Evolutionary conservation across 2,113 vertebrate species (phyloP).

Genomic region (Phylloscopus whistleri): DNA sequence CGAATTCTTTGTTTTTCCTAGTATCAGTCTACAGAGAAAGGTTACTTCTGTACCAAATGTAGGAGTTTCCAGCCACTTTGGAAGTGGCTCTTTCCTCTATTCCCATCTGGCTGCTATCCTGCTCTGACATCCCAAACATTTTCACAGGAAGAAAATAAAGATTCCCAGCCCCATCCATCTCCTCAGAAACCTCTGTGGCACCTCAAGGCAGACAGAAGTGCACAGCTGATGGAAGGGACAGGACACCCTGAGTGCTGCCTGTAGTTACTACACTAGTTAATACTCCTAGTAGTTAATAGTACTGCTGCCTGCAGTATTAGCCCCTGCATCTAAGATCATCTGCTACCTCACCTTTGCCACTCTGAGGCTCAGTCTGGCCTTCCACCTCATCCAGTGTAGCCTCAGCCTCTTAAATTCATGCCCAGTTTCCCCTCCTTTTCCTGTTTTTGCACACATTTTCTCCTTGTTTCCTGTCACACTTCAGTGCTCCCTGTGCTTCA

Average conservation of each 20-base stretch:
- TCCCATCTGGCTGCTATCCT: not conserved
- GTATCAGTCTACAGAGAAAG: not conserved
- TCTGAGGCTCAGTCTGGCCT: not conserved
- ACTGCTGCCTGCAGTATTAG: not conserved
- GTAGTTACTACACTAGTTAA: not conserved
- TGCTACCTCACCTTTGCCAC: not conserved
- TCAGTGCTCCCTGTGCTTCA: not conserved
- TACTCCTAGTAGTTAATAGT: not conserved
- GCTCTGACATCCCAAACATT: not conserved
- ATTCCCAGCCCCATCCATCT: not conserved
- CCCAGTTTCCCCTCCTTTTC: constrained; percentile 13
- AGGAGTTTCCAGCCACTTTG: not conserved
- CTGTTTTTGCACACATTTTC: constrained; percentile 21
- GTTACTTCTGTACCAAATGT: not conserved
- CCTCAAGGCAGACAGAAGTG: not conserved
- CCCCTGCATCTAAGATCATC: not conserved
- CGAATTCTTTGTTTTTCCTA: not conserved
- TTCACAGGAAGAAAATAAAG: not conserved
- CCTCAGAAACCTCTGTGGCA: not conserved
- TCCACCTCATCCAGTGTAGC: not conserved
- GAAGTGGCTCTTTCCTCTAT: not conserved
- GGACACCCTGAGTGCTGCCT: not conserved
- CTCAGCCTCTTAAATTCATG: not conserved
- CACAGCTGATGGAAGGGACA: not conserved
- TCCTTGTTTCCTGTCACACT: not conserved